Base-by-base conservation (phyloP, 2,113 vertebrate genomes). In the Bambusicola thoracicus region DNA sequence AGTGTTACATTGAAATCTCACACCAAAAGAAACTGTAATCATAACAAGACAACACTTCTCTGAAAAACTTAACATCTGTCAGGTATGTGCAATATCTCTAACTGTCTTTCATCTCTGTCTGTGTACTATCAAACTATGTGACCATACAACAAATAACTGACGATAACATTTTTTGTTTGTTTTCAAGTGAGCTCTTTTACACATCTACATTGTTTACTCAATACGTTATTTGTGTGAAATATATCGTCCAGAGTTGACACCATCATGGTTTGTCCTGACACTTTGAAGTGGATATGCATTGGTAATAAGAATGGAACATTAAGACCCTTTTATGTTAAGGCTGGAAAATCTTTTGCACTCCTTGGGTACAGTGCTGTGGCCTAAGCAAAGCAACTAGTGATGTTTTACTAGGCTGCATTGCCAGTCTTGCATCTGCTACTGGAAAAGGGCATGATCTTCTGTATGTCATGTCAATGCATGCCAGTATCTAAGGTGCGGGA, bases 221-320 rank as follows among this genome's bases (percentile, higher is more conserved):
- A 19, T 59, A 2, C 13, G 5, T 27, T 3, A 0, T 2, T 2
- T 19, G 9, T 44, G 9, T 29, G 5, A 9, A 34, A 17, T 25
- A 25, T 8, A 2, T 8, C 21, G 5, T 1, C 24, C 15, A 8
- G 9, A 53, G 21, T 38, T 61, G 8, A 30, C 56, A 49, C 6
- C 36, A 11, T 44, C 10, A 10, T 18, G 30, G 34, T 75, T 88
- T 38, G 30, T 81, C 5, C 66, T 81, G 66, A 20, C 3, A 0
- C 55, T 67, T 55, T 3, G 9, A 4, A 22, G 20, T 16, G 22
- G 20, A 2, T n/a, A 43, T 49, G 48, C 34, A 5, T 5, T 15
- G 6, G 14, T 32, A 75, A 8, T 12, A 51, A 5, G 32, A 18
- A 44, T 19, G 24, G 65, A 41, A n/a, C 22, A 30, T 36, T 30